Evolutionary conservation across 2,113 vertebrate species (phyloP).

Genomic region (Pangasianodon hypophthalmus): DNA sequence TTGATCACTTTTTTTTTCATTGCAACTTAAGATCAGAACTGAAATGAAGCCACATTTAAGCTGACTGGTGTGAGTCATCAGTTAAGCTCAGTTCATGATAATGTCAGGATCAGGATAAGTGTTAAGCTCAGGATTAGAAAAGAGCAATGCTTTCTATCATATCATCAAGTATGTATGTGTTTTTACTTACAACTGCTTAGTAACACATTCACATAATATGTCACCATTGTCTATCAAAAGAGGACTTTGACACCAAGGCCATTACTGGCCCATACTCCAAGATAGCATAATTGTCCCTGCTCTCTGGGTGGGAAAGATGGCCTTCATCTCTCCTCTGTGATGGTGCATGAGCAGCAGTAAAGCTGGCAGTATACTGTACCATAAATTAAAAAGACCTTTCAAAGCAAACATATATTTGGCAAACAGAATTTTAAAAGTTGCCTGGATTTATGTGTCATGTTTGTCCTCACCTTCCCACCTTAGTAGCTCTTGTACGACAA

Average conservation of each 20-base stretch:
- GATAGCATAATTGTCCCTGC: neutral
- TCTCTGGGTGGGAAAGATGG: neutral
- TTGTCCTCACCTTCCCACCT: neutral
- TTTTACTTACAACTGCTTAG: neutral
- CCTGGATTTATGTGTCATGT: neutral
- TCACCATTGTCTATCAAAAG: neutral
- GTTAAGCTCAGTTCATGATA: neutral
- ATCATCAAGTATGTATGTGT: neutral
- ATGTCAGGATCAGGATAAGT: too few species aligned
- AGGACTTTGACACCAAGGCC: neutral
- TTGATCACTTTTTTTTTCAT: constrained; percentile 34
- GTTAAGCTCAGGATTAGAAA: neutral
- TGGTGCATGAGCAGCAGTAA: neutral
- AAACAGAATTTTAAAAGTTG: neutral
- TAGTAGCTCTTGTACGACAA: neutral
- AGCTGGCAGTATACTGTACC: neutral
- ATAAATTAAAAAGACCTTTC: neutral
- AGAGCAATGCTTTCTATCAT: neutral
- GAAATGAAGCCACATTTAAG: neutral
- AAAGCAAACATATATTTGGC: neutral
- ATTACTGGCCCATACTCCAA: neutral
- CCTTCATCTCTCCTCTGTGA: neutral
- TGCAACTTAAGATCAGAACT: constrained; percentile 13
- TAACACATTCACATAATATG: neutral
- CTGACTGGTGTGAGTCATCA: neutral